Evolutionary conservation across 2,888 invertebrate species (phyloP).

Genomic region (Dasypogon diadema): DNA sequence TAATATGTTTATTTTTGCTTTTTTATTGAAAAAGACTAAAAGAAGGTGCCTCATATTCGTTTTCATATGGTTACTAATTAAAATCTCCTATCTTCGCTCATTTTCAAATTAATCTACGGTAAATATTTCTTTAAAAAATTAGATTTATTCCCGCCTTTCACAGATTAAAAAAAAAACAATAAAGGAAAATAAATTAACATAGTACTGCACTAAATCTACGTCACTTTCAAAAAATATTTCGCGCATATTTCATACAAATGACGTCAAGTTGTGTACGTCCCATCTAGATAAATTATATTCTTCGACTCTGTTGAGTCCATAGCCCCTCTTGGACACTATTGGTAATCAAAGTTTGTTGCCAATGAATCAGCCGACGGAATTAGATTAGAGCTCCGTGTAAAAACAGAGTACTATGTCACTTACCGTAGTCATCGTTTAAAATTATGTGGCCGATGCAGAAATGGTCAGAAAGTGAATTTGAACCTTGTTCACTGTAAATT

Average conservation of each 20-base stretch:
- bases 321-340: not conserved
- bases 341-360: conserved; percentile 8
- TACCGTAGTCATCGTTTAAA: not conserved
- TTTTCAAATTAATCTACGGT: too few relatives aligned
- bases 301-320: not conserved
- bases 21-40: too few relatives aligned
- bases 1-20: too few relatives aligned
- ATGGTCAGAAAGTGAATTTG: not conserved
- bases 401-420: not conserved
- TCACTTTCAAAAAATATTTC: not conserved
- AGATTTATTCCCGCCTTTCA: too few relatives aligned
- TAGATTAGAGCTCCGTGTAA: conserved; percentile 9
- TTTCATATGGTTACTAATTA: too few relatives aligned
- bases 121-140: too few relatives aligned
- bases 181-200: too few relatives aligned
- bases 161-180: too few relatives aligned
- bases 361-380: conserved; percentile 32
- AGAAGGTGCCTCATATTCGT: too few relatives aligned
- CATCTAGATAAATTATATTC: not conserved
- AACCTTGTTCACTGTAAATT: conserved; percentile 1
- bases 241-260: not conserved
- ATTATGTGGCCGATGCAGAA: conserved; percentile 1
- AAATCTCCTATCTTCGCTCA: too few relatives aligned
- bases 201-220: too few relatives aligned
- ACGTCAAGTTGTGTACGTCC: not conserved